These are phyloP conservation scores for Myotis lucifugus DNA, from an alignment of 2,113 vertebrate species.

Conservation along the genomic window DNA sequence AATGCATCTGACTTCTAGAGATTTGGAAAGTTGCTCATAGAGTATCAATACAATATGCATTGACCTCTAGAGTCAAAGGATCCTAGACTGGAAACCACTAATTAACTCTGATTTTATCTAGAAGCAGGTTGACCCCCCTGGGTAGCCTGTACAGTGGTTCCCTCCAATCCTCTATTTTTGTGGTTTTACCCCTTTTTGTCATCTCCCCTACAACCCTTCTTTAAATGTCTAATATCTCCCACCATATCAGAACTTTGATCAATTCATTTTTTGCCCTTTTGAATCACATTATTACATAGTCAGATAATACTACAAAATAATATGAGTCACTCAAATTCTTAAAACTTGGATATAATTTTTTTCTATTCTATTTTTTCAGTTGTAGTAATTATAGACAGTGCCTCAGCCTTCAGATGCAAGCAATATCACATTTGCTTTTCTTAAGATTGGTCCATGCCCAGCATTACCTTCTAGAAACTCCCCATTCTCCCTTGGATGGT, in stretches of 20 bases:
- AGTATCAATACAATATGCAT: not conserved
- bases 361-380: not conserved
- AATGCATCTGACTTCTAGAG: not conserved
- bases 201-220: not conserved
- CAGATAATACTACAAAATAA: not conserved
- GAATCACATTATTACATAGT: not conserved
- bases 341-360: not conserved
- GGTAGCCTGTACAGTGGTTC: not conserved
- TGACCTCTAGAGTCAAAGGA: not conserved
- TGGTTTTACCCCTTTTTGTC: not conserved
- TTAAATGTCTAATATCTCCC: not conserved
- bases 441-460: not conserved
- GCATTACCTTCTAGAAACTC: not conserved
- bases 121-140: not conserved
- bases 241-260: not conserved
- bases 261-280: conserved; percentile 12
- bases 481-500: not conserved
- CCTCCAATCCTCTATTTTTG: not conserved
- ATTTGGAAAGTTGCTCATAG: not conserved
- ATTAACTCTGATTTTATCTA: not conserved
- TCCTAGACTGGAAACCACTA: not conserved
- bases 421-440: not conserved
- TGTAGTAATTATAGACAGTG: not conserved
- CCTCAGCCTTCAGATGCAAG: not conserved
- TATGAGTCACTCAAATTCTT: conserved; percentile 16